Evolutionary conservation across 1,140 invertebrate species (phyloP).

Genomic region (Penaeus japonicus): DNA sequence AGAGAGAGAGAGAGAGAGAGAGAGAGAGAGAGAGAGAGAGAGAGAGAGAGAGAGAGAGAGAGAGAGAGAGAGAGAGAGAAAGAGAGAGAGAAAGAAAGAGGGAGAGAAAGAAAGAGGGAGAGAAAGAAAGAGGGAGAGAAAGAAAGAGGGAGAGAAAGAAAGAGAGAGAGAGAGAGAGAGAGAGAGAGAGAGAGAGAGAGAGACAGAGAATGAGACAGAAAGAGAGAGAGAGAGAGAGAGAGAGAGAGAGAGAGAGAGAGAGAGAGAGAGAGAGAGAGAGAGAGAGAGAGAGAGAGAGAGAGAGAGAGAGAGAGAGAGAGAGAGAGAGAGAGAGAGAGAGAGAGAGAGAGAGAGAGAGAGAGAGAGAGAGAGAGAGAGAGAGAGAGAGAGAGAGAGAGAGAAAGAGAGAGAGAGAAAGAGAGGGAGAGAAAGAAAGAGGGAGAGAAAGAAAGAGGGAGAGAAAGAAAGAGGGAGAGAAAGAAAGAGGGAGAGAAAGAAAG

Average conservation of each 20-base stretch:
- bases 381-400: neutral
- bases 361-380: neutral
- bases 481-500: constrained; percentile 6
- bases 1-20: neutral
- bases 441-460: neutral
- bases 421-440: neutral
- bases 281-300: neutral
- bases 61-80: neutral
- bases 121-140: neutral
- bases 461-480: neutral
- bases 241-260: neutral
- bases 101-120: constrained; percentile 14
- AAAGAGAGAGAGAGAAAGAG: neutral
- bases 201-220: constrained; percentile 17
- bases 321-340: neutral
- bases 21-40: neutral
- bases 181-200: constrained; percentile 6
- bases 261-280: neutral
- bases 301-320: neutral
- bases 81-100: neutral
- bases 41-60: neutral
- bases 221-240: constrained; percentile 4
- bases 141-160: neutral
- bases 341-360: neutral
- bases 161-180: neutral